Conservation (phyloP, 2,888 invertebrate species). For the Thysanoteuthis rhombus region DNA sequence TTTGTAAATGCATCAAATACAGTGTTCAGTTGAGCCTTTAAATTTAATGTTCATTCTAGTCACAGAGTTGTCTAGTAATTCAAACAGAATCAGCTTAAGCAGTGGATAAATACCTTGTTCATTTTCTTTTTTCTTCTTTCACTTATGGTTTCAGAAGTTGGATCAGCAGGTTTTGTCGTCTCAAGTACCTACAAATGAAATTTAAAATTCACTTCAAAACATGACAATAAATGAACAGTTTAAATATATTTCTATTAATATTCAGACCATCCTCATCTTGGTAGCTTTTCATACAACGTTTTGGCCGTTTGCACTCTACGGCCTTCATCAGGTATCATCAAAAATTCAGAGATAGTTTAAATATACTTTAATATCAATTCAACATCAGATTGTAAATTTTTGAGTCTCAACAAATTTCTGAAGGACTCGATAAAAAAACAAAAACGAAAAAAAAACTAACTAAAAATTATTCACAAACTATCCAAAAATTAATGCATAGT, state of each 20-base stretch:
- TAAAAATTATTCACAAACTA: background rate
- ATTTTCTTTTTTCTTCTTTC: background rate
- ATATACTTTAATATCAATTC: background rate
- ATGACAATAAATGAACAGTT: background rate
- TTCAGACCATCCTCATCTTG: no score
- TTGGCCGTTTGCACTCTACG: no score
- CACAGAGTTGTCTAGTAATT: no score
- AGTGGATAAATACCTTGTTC: conserved; percentile 20
- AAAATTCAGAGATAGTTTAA: no score
- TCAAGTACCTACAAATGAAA: background rate
- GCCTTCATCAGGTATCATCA: no score
- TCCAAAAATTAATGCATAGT: no score
- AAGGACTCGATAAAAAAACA: background rate
- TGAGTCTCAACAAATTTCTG: background rate
- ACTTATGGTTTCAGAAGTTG: background rate
- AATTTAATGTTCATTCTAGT: no score
- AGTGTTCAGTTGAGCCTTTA: no score
- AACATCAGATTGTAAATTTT: background rate
- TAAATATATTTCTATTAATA: background rate
- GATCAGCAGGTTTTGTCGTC: background rate
- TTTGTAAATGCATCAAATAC: no score
- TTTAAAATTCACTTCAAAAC: background rate
- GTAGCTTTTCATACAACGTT: no score
- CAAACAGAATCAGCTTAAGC: background rate
- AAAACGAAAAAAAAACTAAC: no score